Evolutionary conservation across 2,888 invertebrate species (phyloP).

Genomic region (Phytoseiulus persimilis): DNA sequence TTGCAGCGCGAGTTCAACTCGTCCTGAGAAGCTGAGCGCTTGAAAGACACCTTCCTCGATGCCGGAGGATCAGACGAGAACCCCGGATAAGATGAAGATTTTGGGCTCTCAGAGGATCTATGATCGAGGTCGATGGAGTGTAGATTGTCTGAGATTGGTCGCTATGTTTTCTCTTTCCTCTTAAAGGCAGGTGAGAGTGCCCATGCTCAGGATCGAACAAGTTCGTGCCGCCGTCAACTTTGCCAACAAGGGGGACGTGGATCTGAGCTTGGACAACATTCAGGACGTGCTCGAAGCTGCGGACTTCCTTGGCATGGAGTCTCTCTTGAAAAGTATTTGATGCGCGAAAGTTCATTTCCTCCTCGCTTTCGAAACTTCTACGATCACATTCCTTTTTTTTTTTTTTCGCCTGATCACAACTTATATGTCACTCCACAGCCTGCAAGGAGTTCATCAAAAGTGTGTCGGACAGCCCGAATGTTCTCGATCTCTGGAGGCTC

Average conservation of each 20-base stretch:
- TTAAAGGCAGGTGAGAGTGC: not conserved
- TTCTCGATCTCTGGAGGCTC: slow-evolving; percentile 13
- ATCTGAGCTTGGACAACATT: not conserved
- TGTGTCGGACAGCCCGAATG: not conserved
- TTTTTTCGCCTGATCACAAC: too few relatives aligned
- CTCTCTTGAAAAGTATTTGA: not conserved
- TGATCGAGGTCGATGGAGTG: too few relatives aligned
- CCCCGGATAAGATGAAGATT: too few relatives aligned
- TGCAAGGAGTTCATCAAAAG: not conserved
- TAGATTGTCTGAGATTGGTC: too few relatives aligned
- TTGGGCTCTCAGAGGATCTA: too few relatives aligned
- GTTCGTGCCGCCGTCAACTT: not conserved
- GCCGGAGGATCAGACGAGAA: too few relatives aligned
- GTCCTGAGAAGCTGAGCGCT: not conserved
- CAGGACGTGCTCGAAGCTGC: slow-evolving; percentile 37
- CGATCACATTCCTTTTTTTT: too few relatives aligned
- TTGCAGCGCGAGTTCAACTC: not conserved
- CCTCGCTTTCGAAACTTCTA: too few relatives aligned
- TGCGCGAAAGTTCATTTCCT: too few relatives aligned
- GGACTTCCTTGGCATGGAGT: slow-evolving; percentile 21
- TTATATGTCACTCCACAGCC: too few relatives aligned
- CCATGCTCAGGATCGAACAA: slow-evolving; percentile 13
- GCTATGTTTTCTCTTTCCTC: too few relatives aligned
- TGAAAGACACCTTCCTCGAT: too few relatives aligned
- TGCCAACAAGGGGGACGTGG: slow-evolving; percentile 7